Evolutionary conservation across 30 jellyfish, hydroid and myxozoan genomes (phyloP), one percentile per base, ranked within the genome.

Genomic region (Cassiopea xamachana): DNA sequence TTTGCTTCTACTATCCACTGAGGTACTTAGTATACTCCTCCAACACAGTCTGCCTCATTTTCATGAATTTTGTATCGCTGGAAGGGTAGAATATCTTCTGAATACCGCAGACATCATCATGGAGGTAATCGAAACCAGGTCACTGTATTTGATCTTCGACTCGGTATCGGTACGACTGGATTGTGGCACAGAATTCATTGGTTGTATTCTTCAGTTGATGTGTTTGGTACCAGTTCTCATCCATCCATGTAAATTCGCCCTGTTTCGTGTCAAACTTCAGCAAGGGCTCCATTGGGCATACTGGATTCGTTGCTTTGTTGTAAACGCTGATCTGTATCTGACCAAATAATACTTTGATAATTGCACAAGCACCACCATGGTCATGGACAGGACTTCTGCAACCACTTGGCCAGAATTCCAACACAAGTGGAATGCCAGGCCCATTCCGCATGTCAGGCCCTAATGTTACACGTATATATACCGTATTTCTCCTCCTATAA

Each of bases 391-490:
- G 93, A 48, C 93, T 86, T 51, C 48, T 59, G 69, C 85, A 62
- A 7, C 93, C 93, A 9, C 72, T 58, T 58, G 93, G 93, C 93
- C 93, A 86, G 16, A 86, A 27, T 67, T 86, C 93, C 69, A 86
- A 62, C 45, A 86, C 93, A 86, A 70, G 73, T 19, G 93, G 93
- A 73, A 86, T 75, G n/a, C 93, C 93, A 2, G 93, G 93, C 9
- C 80, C 89, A 46, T 89, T 73, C 39, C 93, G 71, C 79, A 75
- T 43, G 60, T 86, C 93, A 3, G 88, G 89, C 17, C 93, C 93
- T 7, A 74, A 16, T 39, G 89, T 86, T 14, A 86, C 93, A 77
- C 93, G 93, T 39, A 86, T 39, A 80, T 86, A 86, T 1, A 76
- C 88, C 61, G 39, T 27, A 27, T 27, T 27, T 27, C 39, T 27